Evolutionary conservation across 2,888 invertebrate genomes (phyloP).

Genomic region (Lissonota sp.): DNA sequence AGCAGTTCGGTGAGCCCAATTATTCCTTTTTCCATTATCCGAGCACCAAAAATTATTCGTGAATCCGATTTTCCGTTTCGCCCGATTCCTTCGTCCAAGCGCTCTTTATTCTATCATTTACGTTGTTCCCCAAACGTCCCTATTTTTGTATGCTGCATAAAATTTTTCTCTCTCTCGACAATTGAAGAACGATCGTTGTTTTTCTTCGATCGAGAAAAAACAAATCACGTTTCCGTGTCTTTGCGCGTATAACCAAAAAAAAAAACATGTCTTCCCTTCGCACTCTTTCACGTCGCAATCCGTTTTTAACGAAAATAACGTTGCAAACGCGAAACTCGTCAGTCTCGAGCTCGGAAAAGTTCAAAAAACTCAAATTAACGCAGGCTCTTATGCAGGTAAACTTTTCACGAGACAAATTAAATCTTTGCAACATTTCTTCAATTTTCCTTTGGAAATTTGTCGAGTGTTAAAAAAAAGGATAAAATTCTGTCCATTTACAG

Average conservation of each 20-base stretch:
- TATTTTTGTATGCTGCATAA: not conserved
- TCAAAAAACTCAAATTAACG: conserved; percentile 71
- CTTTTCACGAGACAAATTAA: not conserved
- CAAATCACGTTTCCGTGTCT: not conserved
- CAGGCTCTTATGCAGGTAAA: conserved; percentile 76
- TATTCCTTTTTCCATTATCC: conserved; percentile 2
- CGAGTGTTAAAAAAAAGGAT: not conserved
- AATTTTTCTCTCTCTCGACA: conserved; percentile 1
- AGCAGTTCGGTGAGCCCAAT: not conserved
- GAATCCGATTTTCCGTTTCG: too few relatives aligned
- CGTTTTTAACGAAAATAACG: not conserved
- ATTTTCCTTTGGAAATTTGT: not conserved
- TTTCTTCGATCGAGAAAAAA: not conserved
- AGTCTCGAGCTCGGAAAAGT: not conserved
- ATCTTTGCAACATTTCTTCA: not conserved
- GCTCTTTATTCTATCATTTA: too few relatives aligned
- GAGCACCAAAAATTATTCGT: not conserved
- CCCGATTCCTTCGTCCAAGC: too few relatives aligned
- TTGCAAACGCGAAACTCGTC: conserved; percentile 7
- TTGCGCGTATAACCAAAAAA: not conserved
- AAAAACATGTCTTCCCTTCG: conserved; percentile 24
- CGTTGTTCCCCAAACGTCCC: too few relatives aligned
- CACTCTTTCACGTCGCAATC: conserved; percentile 1
- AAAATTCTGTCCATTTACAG: conserved; percentile 81
- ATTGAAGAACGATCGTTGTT: not conserved